Conservation (phyloP, 2,888 invertebrate species). For the Diplazon laetatorius region DNA sequence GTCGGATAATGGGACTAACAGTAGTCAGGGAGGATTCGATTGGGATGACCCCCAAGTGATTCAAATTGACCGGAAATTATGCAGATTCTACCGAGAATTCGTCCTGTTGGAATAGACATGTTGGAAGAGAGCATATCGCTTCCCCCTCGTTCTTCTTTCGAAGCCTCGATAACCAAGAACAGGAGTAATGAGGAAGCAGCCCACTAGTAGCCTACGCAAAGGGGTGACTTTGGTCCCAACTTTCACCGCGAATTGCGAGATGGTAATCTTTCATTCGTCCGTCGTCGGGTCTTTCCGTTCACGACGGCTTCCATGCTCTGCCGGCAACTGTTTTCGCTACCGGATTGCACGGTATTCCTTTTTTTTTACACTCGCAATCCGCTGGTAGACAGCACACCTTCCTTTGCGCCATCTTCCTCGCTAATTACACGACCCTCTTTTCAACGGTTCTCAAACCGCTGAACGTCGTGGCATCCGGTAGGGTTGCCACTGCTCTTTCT, state of each 20-base stretch:
- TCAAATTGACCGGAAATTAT: too few species aligned
- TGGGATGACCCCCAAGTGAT: too few species aligned
- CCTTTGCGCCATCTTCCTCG: slow-evolving; percentile 74
- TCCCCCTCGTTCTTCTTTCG: slow-evolving; percentile 33
- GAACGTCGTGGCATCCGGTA: slow-evolving; percentile 54
- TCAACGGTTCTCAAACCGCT: slow-evolving; percentile 66
- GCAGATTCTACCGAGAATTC: too few species aligned
- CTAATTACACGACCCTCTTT: slow-evolving; percentile 76
- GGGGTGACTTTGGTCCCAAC: slow-evolving; percentile 29
- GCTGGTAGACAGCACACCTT: slow-evolving; percentile 57
- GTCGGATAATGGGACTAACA: too few species aligned
- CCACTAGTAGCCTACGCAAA: slow-evolving; percentile 12
- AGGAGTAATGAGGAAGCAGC: slow-evolving; percentile 35
- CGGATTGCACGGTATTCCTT: slow-evolving; percentile 66
- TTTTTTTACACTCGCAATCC: slow-evolving; percentile 71
- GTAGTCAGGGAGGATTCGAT: too few species aligned
- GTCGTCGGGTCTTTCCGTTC: slow-evolving; percentile 64
- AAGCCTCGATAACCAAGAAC: slow-evolving; percentile 9
- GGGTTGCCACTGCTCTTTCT: not conserved
- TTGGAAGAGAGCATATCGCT: too few species aligned
- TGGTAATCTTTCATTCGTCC: slow-evolving; percentile 73
- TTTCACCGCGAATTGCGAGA: slow-evolving; percentile 43
- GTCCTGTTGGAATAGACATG: too few species aligned
- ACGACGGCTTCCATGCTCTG: too few species aligned
- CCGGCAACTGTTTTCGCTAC: not conserved